phyloP scores from a whole-genome alignment of 2,888 invertebrate genomes.

The Nysson spinosus region DNA sequence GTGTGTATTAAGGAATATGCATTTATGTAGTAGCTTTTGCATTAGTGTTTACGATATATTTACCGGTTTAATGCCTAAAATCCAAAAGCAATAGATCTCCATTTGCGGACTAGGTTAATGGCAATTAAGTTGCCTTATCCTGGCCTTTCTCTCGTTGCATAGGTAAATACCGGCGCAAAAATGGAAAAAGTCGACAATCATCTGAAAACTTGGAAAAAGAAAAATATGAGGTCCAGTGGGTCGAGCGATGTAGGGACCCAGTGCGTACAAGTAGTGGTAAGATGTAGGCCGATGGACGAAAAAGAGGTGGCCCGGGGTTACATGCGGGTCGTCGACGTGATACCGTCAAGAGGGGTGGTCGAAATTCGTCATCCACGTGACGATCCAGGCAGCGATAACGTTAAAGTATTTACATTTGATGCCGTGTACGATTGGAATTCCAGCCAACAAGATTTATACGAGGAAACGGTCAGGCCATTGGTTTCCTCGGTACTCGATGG shows the following conservation, averaged over 20 bases:
- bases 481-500: slow-evolving; percentile 97
- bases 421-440: slow-evolving; percentile 96
- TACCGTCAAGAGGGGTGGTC: slow-evolving; percentile 91
- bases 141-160: slow-evolving; percentile 1
- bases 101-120: slow-evolving; percentile 1
- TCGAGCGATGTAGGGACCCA: slow-evolving; percentile 75
- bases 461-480: slow-evolving; percentile 96
- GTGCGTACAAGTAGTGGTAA: slow-evolving; percentile 96
- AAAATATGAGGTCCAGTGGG: slow-evolving; percentile 50
- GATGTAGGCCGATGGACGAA: slow-evolving; percentile 96
- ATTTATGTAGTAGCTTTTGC: too few relatives aligned
- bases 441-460: slow-evolving; percentile 94
- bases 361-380: slow-evolving; percentile 92
- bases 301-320: slow-evolving; percentile 88
- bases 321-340: slow-evolving; percentile 89
- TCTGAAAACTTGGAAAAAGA: slow-evolving; percentile 59
- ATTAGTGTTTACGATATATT: too few relatives aligned
- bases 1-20: too few relatives aligned
- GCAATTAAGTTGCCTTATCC: not conserved
- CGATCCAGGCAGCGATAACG: slow-evolving; percentile 83
- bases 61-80: too few relatives aligned
- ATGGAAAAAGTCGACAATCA: slow-evolving; percentile 61
- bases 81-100: too few relatives aligned
- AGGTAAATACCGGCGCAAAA: slow-evolving; percentile 14
- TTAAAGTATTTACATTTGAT: slow-evolving; percentile 98